Evolutionary conservation across 2,797 vertebrate genomes (phyloP), one percentile per base, ranked within the genome.

Genomic region (Sebastes paucispinis): DNA sequence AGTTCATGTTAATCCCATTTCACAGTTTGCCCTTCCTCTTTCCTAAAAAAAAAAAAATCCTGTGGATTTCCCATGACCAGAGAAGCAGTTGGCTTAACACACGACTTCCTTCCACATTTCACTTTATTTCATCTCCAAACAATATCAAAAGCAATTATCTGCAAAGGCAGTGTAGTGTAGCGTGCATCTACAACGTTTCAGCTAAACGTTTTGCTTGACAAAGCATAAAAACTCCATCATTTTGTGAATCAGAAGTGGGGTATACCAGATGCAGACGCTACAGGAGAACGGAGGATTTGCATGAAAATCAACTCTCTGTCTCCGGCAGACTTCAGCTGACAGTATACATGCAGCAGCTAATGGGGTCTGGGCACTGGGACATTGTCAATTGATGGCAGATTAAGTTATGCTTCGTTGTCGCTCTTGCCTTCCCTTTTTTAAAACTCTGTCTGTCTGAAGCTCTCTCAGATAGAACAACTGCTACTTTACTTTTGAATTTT

Each of bases 231-330:
- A 36, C 36, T 12, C 50, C 67, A 72, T 84, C 69, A 69, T 83
- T 88, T 81, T 79, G 34, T 69, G 66, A 89, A 83, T 79, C 79
- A 85, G 73, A 85, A 80, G 70, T 72, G 58, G 64, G 65, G 39
- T 65, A 75, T 80, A 59, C 24, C 62, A 82, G 83, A 78, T 59
- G 69, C 52, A 64, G 63, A 36, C 52, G 55, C 22, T 79, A 72
- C 52, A 69, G 78, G 73, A 64, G 68, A 76, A 6, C 71, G 69
- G 65, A 75, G 73, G 80, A 87, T 87, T 84, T 82, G 75, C 84
- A 89, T 91, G 70, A 52, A 77, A 86, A 79, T 86, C 65, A 65
- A 60, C 64, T 60, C 18, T 62, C 22, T 64, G 69, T 78, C 69
- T 80, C 47, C 31, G 10, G 83, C 70, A 77, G 75, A 77, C 18